Evolutionary conservation across 2,888 invertebrate species (phyloP), one percentile per base, ranked within the genome.

Genomic region (Fissipunctia ypsillon): DNA sequence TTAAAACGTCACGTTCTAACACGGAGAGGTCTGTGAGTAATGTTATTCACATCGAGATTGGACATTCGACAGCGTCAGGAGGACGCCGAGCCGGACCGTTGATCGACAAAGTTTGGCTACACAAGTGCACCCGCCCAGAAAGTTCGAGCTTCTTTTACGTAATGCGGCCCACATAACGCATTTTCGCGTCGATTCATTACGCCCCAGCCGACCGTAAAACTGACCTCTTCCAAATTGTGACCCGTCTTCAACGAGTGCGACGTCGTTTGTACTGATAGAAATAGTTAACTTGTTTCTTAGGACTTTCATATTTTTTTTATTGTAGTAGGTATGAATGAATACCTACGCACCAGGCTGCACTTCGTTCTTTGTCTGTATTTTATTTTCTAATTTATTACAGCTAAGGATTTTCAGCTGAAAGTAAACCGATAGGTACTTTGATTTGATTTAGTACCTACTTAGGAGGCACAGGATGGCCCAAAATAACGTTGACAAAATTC

Each of bases 61-160:
- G 86, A 89, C 89, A 87, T 86, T 86, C 80, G 85, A 84, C 88
- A 87, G 75, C 89, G 92, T 91, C 93, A 91, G 88, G 80, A 84
- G 89, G 94, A 91, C 95, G 94, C 92, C 93, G 67, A 87, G 72
- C 78, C 83, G 86, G 88, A 84, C 78, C 89, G 89, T 91, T 93
- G 91, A 93, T 92, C 91, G 92, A 80, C 89, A 87, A 94, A 95
- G 88, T 95, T 95, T 87, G 85, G 89, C 92, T 93, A 93, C 94
- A 93, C 91, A 91, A 89, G 91, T 93, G 94, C 94, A 94, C 84
- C 92, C 93, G 91, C 85, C 89, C 91, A 93, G 92, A 93, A 93
- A 93, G 88, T 93, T 91, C 91, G 90, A 90, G 90, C 91, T 90
- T 92, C 90, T 88, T 92, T 92, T 92, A 91, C 91, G 92, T 93